Conservation (phyloP, 2,888 invertebrate species). For the Nephrocerus scutellatus region DNA sequence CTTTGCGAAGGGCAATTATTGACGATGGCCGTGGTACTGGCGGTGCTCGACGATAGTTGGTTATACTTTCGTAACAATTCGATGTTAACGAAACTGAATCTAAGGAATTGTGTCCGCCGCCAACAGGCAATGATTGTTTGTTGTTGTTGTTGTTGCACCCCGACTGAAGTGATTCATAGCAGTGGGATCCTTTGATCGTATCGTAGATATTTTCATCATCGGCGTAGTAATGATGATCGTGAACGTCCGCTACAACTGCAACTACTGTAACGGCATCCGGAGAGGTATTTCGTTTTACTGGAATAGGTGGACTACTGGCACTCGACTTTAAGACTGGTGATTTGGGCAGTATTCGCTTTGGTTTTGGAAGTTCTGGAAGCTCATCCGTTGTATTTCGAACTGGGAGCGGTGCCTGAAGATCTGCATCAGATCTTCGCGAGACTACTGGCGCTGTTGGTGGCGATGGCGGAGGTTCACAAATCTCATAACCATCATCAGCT, state of each 20-base stretch:
- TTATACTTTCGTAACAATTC: slow-evolving; percentile 46
- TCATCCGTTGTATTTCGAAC: slow-evolving; percentile 39
- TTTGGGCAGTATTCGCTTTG: slow-evolving; percentile 38
- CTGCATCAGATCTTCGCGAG: too few relatives aligned
- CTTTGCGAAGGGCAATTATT: slow-evolving; percentile 29
- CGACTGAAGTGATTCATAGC: slow-evolving; percentile 37
- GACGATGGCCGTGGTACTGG: slow-evolving; percentile 9
- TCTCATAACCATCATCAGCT: slow-evolving; percentile 45
- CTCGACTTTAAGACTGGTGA: slow-evolving; percentile 23
- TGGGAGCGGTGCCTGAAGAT: slow-evolving; percentile 26
- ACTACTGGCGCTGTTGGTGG: slow-evolving; percentile 7
- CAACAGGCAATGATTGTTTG: slow-evolving; percentile 12
- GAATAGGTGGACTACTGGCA: slow-evolving; percentile 27
- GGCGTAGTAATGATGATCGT: slow-evolving; percentile 26
- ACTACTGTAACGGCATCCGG: slow-evolving; percentile 16
- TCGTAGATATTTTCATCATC: slow-evolving; percentile 57
- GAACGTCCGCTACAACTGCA: slow-evolving; percentile 8
- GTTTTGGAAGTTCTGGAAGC: slow-evolving; percentile 36
- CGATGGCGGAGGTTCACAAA: slow-evolving; percentile 34
- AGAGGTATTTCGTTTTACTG: slow-evolving; percentile 23
- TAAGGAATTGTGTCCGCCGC: slow-evolving; percentile 15
- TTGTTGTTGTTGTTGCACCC: too few relatives aligned
- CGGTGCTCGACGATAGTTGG: slow-evolving; percentile 26
- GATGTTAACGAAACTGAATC: slow-evolving; percentile 39
- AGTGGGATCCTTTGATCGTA: slow-evolving; percentile 52